A percentile compares a stretch with the other conserved stretches of the same genome.
These are phyloP conservation scores for Ailurus styani DNA, from an alignment of 2,113 vertebrate species.

Conservation along the genomic window DNA sequence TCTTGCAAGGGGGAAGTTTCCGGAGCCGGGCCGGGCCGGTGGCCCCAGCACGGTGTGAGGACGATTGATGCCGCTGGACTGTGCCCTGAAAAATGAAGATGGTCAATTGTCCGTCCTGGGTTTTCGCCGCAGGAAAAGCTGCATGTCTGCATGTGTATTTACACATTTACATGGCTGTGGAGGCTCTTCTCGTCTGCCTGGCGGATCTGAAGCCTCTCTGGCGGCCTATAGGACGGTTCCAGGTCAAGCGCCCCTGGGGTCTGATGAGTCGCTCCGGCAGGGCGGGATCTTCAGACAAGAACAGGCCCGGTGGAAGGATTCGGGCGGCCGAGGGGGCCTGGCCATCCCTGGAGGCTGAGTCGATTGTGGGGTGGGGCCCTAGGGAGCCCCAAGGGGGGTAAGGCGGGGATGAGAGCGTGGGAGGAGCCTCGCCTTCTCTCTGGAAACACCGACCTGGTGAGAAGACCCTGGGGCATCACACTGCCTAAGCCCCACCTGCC, in stretches of 20 bases:
- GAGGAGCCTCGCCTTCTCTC: not conserved
- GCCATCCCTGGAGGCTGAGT: not conserved
- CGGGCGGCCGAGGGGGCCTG: rapidly evolving
- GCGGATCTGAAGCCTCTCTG: rapidly evolving
- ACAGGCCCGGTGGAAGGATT: not conserved
- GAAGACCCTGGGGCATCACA: not conserved
- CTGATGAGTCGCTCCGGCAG: rapidly evolving
- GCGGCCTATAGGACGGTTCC: rapidly evolving
- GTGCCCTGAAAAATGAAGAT: not conserved
- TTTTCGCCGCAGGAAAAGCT: not conserved
- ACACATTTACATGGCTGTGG: not conserved
- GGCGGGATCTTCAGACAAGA: not conserved
- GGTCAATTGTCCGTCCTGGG: not conserved
- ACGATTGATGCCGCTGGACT: too few relatives aligned
- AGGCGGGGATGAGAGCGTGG: too few relatives aligned
- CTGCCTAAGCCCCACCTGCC: not conserved
- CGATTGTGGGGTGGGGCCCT: not conserved
- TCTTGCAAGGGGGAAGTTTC: not conserved
- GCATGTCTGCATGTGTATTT: too few relatives aligned
- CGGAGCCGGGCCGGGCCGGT: rapidly evolving
- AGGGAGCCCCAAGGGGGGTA: not conserved
- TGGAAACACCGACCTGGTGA: rapidly evolving
- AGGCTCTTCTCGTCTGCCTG: not conserved
- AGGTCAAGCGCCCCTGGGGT: not conserved
- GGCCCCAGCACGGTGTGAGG: rapidly evolving